Evolutionary conservation across 2,888 invertebrate species (phyloP), one percentile per base, ranked within the genome.

Genomic region (Colostygia pectinataria): DNA sequence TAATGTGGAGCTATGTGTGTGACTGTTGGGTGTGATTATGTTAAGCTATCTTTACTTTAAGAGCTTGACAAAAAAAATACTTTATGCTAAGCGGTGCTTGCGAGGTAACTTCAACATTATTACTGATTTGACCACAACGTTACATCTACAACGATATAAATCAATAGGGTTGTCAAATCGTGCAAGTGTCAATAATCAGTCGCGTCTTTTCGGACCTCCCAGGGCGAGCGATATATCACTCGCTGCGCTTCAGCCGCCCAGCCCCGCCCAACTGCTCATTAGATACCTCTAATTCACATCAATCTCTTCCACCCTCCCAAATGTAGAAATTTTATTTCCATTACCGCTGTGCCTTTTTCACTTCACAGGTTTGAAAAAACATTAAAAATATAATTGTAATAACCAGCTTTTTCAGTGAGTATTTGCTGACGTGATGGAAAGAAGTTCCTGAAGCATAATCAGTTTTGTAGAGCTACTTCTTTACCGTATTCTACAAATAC

Each of bases 161-260:
- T 87, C 86, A 84, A 71, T 65, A 55, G 61, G 74, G 78, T 87
- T 84, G 87, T 86, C 88, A 88, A 87, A 87, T 86, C 84, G 81
- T 86, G 83, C 81, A 67, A 80, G 87, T 88, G 89, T 87, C 87
- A 86, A 88, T 87, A 86, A 83, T 86, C 69, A 80, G 83, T 79
- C 75, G 77, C 74, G 74, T 23, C 65, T 62, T 63, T 69, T 68
- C 66, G 70, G 89, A 88, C 89, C 88, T 86, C 89, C 86, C 89
- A 87, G 76, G 83, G 74, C 65, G 83, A 80, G 74, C 82, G 71
- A 89, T 88, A 87, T 84, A 83, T 89, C 87, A 87, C 80, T 74
- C 74, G 69, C 71, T 63, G 71, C 68, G 71, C 69, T 68, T 59
- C 68, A 58, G 71, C 75, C 77, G 77, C 80, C 84, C 84, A 74